Conservation (phyloP, 2,797 vertebrate genomes). For the Xiphorhynchus erythropygius region DNA sequence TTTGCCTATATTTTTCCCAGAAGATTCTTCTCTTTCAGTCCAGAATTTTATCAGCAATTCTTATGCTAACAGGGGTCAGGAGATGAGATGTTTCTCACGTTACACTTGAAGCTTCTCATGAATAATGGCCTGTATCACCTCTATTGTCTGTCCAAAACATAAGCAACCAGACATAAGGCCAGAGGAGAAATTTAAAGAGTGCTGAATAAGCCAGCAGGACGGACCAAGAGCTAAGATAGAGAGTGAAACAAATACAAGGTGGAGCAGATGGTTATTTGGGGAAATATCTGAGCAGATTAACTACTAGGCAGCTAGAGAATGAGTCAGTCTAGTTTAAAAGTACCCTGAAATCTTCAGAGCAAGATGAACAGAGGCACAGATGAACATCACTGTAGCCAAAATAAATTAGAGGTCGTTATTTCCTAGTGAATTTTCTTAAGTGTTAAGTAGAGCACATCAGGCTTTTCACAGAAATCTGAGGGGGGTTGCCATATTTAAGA, state of each 20-base stretch:
- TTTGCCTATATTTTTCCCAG: conserved; percentile 69
- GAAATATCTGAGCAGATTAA: conserved; percentile 52
- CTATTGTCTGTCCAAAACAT: conserved; percentile 84
- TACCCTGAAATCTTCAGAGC: conserved; percentile 53
- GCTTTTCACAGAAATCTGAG: conserved; percentile 27
- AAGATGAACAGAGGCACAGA: conserved; percentile 41
- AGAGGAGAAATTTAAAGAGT: conserved; percentile 86
- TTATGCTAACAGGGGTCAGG: conserved; percentile 94
- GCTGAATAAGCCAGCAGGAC: conserved; percentile 80
- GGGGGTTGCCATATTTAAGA: neutral
- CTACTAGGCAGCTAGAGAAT: conserved; percentile 34
- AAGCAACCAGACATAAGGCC: conserved; percentile 82
- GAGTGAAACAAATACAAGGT: conserved; percentile 66
- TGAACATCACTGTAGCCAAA: conserved; percentile 55
- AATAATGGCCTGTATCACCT: conserved; percentile 80
- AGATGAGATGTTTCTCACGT: conserved; percentile 94
- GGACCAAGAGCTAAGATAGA: conserved; percentile 53
- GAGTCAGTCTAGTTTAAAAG: conserved; percentile 44
- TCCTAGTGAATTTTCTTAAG: conserved; percentile 26
- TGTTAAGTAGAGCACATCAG: conserved; percentile 47
- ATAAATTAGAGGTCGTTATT: conserved; percentile 65
- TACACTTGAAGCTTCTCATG: conserved; percentile 85
- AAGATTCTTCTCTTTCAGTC: conserved; percentile 75
- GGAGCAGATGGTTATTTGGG: conserved; percentile 63
- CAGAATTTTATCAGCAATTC: conserved; percentile 84